Conservation (phyloP, 2,797 vertebrate species). For the Clarias platycephalus region DNA sequence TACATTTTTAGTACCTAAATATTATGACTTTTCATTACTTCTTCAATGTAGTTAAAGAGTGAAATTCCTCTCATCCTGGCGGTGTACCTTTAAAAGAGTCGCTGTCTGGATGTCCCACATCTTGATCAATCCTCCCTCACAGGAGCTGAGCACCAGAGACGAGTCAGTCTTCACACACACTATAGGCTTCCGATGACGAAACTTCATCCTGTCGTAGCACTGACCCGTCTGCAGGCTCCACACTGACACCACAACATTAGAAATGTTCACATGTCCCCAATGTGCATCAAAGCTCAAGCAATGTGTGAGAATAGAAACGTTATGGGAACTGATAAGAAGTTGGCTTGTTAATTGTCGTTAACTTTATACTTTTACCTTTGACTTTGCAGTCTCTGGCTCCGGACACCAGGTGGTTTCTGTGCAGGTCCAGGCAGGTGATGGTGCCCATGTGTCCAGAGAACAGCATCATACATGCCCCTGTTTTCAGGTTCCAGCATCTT, state of each 20-base stretch:
- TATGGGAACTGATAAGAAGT: background rate
- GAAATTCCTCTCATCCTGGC: background rate
- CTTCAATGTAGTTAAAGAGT: too few relatives aligned
- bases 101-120: constrained; percentile 76
- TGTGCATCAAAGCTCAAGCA: background rate
- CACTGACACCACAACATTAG: constrained; percentile 66
- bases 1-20: background rate
- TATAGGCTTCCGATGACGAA: constrained; percentile 77
- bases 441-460: constrained; percentile 78
- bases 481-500: constrained; percentile 84
- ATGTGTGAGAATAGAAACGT: background rate
- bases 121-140: constrained; percentile 78
- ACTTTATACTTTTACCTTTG: constrained; percentile 75
- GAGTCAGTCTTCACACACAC: constrained; percentile 74
- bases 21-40: background rate
- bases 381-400: constrained; percentile 81
- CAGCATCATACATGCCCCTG: constrained; percentile 69
- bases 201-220: constrained; percentile 70
- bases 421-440: constrained; percentile 81
- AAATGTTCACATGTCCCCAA: background rate
- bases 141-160: constrained; percentile 77
- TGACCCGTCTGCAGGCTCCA: constrained; percentile 81
- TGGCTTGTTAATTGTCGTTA: background rate
- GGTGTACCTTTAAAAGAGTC: constrained; percentile 78
- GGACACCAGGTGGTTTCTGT: constrained; percentile 75